A percentile compares a stretch with the other conserved stretches of the same genome.
These are phyloP conservation scores for Galemys pyrenaicus DNA, from an alignment of 2,113 vertebrate genomes.

Conservation along the genomic window DNA sequence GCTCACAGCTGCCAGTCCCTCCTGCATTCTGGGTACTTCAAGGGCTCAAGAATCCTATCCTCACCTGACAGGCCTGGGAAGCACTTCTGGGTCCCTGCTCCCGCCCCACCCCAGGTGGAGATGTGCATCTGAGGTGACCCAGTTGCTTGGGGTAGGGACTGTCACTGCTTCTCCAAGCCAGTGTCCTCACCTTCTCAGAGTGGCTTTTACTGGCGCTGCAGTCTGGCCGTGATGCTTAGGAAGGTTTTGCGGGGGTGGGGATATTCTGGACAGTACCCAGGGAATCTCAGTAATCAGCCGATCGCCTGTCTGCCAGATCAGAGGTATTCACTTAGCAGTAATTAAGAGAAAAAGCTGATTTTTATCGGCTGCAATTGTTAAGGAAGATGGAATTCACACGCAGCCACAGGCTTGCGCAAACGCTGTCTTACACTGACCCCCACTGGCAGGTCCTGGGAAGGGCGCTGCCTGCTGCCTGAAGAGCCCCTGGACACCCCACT, in stretches of 20 bases:
- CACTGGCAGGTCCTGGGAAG: slow-evolving; percentile 85
- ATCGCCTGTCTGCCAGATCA: slow-evolving; percentile 58
- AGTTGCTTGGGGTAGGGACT: too few relatives aligned
- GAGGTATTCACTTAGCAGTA: slow-evolving; percentile 80
- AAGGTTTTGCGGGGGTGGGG: rapidly evolving
- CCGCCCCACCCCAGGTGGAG: too few relatives aligned
- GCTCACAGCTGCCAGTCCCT: rapidly evolving
- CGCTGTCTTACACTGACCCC: slow-evolving; percentile 93
- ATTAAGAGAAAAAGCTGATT: slow-evolving; percentile 84
- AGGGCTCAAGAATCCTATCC: too few relatives aligned
- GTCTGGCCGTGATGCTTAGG: background rate
- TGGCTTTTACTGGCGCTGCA: too few relatives aligned
- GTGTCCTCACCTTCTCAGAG: too few relatives aligned
- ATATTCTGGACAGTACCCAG: rapidly evolving
- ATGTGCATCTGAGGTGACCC: too few relatives aligned
- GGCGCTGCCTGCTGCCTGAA: background rate
- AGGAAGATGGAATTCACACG: slow-evolving; percentile 63
- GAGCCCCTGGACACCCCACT: slow-evolving; percentile 84
- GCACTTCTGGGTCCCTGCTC: background rate
- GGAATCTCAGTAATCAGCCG: slow-evolving; percentile 27
- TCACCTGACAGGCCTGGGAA: rapidly evolving
- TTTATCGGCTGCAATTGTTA: slow-evolving; percentile 77
- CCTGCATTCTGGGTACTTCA: too few relatives aligned
- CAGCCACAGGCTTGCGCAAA: slow-evolving; percentile 64
- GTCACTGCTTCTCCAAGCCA: too few relatives aligned